Percentiles rank a stretch among this genome's conserved stretches.
phyloP scores from a whole-genome alignment of 2,888 invertebrate species.

The Prionchulus punctatus region DNA sequence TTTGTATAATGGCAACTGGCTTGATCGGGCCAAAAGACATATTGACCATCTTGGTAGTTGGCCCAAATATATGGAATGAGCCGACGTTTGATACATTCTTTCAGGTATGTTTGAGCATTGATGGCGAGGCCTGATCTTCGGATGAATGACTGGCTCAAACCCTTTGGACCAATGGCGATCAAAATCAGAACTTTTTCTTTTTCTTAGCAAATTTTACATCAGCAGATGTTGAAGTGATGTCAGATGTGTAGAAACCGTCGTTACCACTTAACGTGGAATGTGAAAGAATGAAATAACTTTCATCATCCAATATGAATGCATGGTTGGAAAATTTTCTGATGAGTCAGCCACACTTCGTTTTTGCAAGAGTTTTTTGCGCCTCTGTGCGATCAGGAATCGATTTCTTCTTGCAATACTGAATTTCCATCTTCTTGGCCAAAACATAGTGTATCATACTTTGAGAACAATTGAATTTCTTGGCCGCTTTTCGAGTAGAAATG shows the following conservation, averaged over 20 bases:
- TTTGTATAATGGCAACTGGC: background rate
- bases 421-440: no score
- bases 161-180: background rate
- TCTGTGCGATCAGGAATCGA: background rate
- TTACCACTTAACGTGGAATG: background rate
- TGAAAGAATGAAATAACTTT: background rate
- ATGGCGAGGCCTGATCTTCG: constrained; percentile 7
- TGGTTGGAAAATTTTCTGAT: background rate
- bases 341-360: background rate
- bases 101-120: constrained; percentile 3
- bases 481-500: background rate
- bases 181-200: background rate
- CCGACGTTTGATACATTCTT: constrained; percentile 7
- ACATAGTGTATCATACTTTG: no score
- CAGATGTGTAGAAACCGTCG: background rate
- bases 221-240: background rate
- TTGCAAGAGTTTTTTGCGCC: background rate
- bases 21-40: constrained; percentile 1
- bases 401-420: background rate
- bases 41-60: constrained; percentile 5
- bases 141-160: background rate
- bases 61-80: constrained; percentile 10
- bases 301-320: background rate
- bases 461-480: no score
- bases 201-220: constrained; percentile 2